Percentiles rank a stretch among this genome's conserved stretches.
These are phyloP conservation scores for Leucoptera coffeella DNA, from an alignment of 2,888 invertebrate species.

Conservation along the genomic window DNA sequence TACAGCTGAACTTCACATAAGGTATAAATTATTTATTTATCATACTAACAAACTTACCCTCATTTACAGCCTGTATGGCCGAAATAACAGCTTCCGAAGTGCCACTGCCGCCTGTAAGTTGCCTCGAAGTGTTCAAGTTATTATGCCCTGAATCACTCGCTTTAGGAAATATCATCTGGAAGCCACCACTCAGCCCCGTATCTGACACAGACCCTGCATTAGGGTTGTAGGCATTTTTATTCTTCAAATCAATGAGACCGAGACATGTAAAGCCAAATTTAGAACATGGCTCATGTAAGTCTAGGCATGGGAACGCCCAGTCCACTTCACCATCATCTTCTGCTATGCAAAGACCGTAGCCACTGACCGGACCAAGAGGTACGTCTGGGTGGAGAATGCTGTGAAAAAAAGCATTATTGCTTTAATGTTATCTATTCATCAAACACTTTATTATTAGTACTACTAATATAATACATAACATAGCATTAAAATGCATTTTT, in stretches of 20 bases:
- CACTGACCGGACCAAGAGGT: constrained; percentile 55
- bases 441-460: no score
- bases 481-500: no score
- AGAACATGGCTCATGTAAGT: constrained; percentile 79
- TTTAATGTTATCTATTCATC: no score
- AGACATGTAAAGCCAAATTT: constrained; percentile 90
- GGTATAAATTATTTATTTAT: no score
- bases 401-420: constrained; percentile 10
- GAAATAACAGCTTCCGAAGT: constrained; percentile 37
- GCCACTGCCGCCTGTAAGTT: constrained; percentile 21
- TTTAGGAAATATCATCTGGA: constrained; percentile 24
- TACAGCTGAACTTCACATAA: no score
- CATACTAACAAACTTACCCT: no score
- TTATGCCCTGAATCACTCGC: constrained; percentile 24
- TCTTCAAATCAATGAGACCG: constrained; percentile 75
- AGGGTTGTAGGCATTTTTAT: constrained; percentile 16
- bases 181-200: constrained; percentile 20
- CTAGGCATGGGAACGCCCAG: constrained; percentile 87
- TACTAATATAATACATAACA: no score
- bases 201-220: constrained; percentile 28
- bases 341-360: constrained; percentile 87
- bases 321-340: constrained; percentile 96
- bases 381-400: constrained; percentile 61
- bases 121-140: constrained; percentile 15
- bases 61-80: constrained; percentile 39